Evolutionary conservation across 2,797 vertebrate genomes (phyloP), one percentile per base, ranked within the genome.

Genomic region (Rhabdophis nuchalis): DNA sequence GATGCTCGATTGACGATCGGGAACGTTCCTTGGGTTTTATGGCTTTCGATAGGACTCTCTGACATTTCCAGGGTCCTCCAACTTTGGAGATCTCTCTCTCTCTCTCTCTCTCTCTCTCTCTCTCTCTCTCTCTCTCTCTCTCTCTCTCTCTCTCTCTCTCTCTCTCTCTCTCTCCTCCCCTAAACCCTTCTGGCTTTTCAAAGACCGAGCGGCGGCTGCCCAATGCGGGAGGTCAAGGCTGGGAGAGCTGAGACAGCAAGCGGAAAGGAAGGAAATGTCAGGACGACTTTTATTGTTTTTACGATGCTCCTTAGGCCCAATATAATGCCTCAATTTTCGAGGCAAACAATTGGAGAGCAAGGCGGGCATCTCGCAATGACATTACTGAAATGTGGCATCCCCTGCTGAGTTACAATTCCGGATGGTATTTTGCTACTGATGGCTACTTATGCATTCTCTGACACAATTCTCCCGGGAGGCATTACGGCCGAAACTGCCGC

Each of bases 241-340:
- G 61, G 29, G 2, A 91, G 0, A 0, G 46, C 88, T 91, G 93
- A 96, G 95, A 95, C 90, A 95, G 94, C 91, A 94, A 89, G 64
- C 25, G 93, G 93, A 94, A 91, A 91, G 94, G 29, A 52, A 13
- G 92, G 93, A 96, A 96, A 95, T 93, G 88, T 96, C 96, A 95
- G 94, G n/a, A 25, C 41, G 94, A 72, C 61, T 94, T 96, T 94
- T 94, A 94, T 95, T 96, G 94, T 92, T 93, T 96, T 95, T 94
- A 92, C 94, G 91, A 88, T 92, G 54, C 93, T 96, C 92, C 93
- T 96, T 96, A 96, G 93, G 89, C 91, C 89, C 10, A 95, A 95
- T 95, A 94, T 96, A 96, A 96, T 52, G 93, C 93, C 93, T 91
- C 95, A 72, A 91, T 95, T 95, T 93, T 36, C 85, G 93, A 89